phyloP scores from a whole-genome alignment of 2,888 invertebrate species.

The Cerceris ruficornis region DNA sequence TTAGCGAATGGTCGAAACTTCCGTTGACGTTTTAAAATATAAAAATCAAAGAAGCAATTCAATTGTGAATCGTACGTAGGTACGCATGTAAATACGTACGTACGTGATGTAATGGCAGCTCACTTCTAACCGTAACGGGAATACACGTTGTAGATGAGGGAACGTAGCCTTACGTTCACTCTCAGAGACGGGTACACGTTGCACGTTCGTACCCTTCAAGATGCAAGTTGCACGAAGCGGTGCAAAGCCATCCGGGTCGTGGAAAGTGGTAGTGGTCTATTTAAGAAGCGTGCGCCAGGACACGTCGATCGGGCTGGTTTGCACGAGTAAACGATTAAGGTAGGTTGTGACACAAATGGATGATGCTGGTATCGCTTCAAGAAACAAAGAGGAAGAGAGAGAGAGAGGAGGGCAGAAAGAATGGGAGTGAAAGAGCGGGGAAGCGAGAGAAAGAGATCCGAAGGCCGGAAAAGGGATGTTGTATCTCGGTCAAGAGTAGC shows the following conservation, averaged over 20 bases:
- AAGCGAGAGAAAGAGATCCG: conserved; percentile 23
- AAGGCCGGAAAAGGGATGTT: conserved; percentile 19
- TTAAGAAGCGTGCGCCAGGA: conserved; percentile 19
- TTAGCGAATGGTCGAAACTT: too few relatives aligned
- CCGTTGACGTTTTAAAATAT: too few relatives aligned
- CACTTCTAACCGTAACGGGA: too few relatives aligned
- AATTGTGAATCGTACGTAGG: too few relatives aligned
- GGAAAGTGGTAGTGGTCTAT: conserved; percentile 33
- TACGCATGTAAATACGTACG: background rate
- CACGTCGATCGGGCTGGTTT: conserved; percentile 1
- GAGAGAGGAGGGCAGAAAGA: background rate
- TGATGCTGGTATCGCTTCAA: background rate
- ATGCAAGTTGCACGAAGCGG: conserved; percentile 5
- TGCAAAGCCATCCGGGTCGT: conserved; percentile 33
- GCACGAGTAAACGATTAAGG: conserved; percentile 40
- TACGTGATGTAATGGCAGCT: background rate
- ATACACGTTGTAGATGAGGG: background rate
- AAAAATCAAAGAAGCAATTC: too few relatives aligned
- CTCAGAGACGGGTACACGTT: conserved; percentile 6
- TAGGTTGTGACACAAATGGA: conserved; percentile 29
- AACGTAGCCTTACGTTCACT: conserved; percentile 35
- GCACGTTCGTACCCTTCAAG: conserved; percentile 4
- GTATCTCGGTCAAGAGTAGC: conserved; percentile 31
- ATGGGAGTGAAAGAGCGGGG: too few relatives aligned
- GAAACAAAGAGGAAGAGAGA: background rate